Percentiles rank a stretch among this genome's conserved stretches.
Conservation (phyloP, 2,797 vertebrate genomes). For the Gobio occitaniae region DNA sequence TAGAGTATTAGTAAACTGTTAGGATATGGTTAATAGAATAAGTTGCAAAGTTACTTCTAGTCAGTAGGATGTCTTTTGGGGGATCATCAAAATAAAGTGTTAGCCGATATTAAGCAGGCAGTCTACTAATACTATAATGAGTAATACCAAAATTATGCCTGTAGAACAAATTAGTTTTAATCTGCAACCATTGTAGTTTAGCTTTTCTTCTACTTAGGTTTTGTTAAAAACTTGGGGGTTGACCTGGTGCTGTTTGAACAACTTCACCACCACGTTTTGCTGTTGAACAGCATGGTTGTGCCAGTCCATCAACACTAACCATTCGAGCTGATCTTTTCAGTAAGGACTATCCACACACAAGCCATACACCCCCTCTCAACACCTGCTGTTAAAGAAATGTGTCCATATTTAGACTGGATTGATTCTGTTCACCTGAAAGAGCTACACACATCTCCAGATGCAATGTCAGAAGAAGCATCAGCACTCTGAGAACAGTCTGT, state of each 20-base stretch:
- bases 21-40: too few relatives aligned
- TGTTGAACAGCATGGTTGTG: not conserved
- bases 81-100: too few relatives aligned
- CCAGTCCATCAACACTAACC: not conserved
- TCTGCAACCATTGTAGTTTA: not conserved
- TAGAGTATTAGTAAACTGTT: too few relatives aligned
- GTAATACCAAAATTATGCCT: too few relatives aligned
- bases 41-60: too few relatives aligned
- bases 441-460: conserved; percentile 27
- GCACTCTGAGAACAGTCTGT: conserved; percentile 53
- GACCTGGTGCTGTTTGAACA: not conserved
- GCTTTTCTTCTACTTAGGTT: too few relatives aligned
- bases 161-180: not conserved
- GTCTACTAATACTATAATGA: not conserved
- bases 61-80: too few relatives aligned
- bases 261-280: not conserved
- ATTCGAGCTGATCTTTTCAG: not conserved
- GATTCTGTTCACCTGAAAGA: conserved; percentile 44
- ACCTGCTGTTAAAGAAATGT: not conserved
- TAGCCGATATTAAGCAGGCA: not conserved
- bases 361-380: not conserved
- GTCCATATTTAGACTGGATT: conserved; percentile 35
- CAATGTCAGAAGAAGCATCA: conserved; percentile 54
- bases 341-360: not conserved
- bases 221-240: not conserved